Evolutionary conservation across 2,113 vertebrate genomes (phyloP).

Genomic region (Scopus umbretta): DNA sequence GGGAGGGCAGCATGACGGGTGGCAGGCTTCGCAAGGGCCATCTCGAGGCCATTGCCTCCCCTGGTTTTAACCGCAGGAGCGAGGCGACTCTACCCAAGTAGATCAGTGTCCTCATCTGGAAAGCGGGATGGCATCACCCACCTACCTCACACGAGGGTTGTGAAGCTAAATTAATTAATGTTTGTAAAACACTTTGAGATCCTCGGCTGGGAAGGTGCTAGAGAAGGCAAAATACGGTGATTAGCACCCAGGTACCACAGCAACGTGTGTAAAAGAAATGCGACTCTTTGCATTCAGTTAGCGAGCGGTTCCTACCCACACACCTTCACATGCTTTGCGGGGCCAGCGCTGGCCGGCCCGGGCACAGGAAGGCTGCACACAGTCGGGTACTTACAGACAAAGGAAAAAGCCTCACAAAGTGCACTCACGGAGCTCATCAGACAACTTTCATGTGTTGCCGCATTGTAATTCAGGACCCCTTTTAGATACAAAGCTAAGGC

Average conservation of each 20-base stretch:
- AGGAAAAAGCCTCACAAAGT: neutral
- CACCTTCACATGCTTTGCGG: conserved; percentile 10
- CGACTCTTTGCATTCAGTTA: neutral
- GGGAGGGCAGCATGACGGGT: neutral
- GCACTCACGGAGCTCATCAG: conserved; percentile 18
- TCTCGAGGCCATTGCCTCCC: neutral
- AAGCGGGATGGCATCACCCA: conserved; percentile 51
- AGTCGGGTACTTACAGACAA: conserved; percentile 18
- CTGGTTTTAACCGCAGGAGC: conserved; percentile 12
- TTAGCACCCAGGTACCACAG: conserved; percentile 60
- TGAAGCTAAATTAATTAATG: conserved; percentile 68
- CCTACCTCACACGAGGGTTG: conserved; percentile 60
- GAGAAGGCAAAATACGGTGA: conserved; percentile 67
- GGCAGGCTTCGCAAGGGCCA: neutral
- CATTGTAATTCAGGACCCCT: neutral
- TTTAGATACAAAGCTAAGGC: neutral
- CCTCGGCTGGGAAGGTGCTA: conserved; percentile 64
- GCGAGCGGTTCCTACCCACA: neutral
- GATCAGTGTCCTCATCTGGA: conserved; percentile 51
- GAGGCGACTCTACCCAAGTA: conserved; percentile 4
- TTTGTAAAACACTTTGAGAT: conserved; percentile 67
- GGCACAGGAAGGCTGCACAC: conserved; percentile 17
- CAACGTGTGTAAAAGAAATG: conserved; percentile 17
- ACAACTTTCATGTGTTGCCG: neutral
- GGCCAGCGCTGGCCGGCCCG: neutral